phyloP scores from a whole-genome alignment of 2,797 vertebrate species.

The Tiaroga cobitis region DNA sequence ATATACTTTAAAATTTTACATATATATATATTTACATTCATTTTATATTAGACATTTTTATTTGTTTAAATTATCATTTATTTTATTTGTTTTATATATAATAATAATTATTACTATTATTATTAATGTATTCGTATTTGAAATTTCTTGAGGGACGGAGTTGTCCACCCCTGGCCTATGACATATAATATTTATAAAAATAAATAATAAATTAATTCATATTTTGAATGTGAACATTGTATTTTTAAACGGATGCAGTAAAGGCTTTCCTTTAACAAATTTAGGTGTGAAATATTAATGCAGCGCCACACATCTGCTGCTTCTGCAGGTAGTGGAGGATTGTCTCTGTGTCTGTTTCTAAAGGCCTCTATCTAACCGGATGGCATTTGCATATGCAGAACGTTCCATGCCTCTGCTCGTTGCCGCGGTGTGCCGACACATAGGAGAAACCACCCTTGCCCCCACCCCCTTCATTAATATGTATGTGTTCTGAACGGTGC shows the following conservation, averaged over 20 bases:
- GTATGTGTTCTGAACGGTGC: slow-evolving; percentile 89
- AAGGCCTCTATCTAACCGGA: slow-evolving; percentile 57
- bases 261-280: slow-evolving; percentile 10
- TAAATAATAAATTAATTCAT: neutral
- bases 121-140: neutral
- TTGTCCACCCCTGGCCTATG: neutral
- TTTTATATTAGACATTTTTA: too few species aligned
- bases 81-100: neutral
- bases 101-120: too few species aligned
- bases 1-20: neutral
- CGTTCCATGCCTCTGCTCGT: slow-evolving; percentile 42
- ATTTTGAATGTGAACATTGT: neutral
- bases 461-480: slow-evolving; percentile 90
- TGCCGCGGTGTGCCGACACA: slow-evolving; percentile 60
- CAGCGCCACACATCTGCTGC: slow-evolving; percentile 39
- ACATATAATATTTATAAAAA: neutral
- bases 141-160: neutral
- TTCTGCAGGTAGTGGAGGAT: slow-evolving; percentile 40
- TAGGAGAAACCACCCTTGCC: slow-evolving; percentile 76
- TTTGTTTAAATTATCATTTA: neutral
- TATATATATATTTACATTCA: too few species aligned
- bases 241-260: neutral
- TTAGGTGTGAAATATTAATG: slow-evolving; percentile 36
- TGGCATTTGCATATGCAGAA: slow-evolving; percentile 64
- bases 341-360: slow-evolving; percentile 33